Conservation (phyloP, 2,797 vertebrate species). For the Luscinia megarhynchos region DNA sequence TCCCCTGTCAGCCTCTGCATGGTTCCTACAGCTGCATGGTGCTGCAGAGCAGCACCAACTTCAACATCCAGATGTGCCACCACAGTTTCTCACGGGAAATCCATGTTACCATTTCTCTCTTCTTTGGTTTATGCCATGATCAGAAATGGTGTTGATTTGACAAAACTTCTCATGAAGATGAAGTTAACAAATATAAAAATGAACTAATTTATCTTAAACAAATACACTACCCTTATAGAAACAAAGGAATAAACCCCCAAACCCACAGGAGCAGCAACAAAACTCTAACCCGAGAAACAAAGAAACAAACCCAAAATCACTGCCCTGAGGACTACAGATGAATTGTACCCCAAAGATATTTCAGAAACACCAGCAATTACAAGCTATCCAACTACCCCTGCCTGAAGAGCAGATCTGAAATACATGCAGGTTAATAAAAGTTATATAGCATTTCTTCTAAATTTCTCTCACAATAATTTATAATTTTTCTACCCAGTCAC, state of each 20-base stretch:
- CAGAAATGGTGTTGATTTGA: background rate
- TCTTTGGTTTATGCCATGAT: background rate
- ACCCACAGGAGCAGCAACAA: background rate
- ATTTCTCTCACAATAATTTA: background rate
- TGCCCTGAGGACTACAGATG: background rate
- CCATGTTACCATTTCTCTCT: background rate
- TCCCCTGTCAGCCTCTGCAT: fast-evolving
- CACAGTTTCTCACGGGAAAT: background rate
- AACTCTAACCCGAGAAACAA: background rate
- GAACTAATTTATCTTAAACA: background rate
- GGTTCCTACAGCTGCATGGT: fast-evolving
- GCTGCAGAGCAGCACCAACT: background rate
- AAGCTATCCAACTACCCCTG: background rate
- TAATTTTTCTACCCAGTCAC: background rate
- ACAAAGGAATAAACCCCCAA: background rate
- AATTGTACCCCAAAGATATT: background rate
- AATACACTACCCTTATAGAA: background rate
- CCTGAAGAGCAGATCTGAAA: background rate
- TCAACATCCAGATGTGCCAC: background rate
- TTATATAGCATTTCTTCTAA: background rate
- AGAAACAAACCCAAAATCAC: background rate
- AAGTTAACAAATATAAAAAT: background rate
- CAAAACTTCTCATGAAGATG: background rate
- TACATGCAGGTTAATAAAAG: background rate
- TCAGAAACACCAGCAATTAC: background rate